These are phyloP conservation scores for Cheilosia scutellata DNA, from an alignment of 2,888 invertebrate genomes.

Conservation along the genomic window DNA sequence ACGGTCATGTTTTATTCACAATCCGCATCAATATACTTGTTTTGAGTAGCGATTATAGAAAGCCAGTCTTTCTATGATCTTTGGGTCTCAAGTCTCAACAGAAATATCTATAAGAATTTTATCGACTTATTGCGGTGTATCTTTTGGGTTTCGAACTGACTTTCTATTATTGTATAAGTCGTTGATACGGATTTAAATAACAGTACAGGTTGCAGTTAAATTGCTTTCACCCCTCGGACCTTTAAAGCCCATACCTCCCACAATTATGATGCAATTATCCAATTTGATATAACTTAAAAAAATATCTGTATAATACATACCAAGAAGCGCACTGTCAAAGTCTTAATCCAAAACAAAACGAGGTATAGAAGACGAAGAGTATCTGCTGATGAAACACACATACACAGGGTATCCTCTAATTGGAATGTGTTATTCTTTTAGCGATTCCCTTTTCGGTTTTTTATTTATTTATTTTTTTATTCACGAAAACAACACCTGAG, in stretches of 20 bases:
- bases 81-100: conserved; percentile 1
- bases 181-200: too few species aligned
- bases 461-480: conserved; percentile 18
- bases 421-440: conserved; percentile 72
- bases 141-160: conserved; percentile 36
- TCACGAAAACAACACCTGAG: conserved; percentile 62
- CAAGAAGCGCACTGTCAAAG: conserved; percentile 32
- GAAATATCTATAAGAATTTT: neutral
- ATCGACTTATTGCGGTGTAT: neutral
- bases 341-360: conserved; percentile 56
- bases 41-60: neutral
- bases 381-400: conserved; percentile 54
- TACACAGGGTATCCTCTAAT: conserved; percentile 58
- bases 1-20: conserved; percentile 20
- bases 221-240: neutral
- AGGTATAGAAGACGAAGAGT: conserved; percentile 2
- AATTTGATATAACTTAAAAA: too few species aligned
- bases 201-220: too few species aligned
- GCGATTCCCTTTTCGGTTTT: conserved; percentile 58
- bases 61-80: conserved; percentile 14
- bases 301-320: conserved; percentile 31
- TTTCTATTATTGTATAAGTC: conserved; percentile 41
- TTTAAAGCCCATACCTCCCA: neutral
- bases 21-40: conserved; percentile 16
- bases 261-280: neutral